Conservation (phyloP, 2,113 vertebrate species). For the Capra hircus region DNA sequence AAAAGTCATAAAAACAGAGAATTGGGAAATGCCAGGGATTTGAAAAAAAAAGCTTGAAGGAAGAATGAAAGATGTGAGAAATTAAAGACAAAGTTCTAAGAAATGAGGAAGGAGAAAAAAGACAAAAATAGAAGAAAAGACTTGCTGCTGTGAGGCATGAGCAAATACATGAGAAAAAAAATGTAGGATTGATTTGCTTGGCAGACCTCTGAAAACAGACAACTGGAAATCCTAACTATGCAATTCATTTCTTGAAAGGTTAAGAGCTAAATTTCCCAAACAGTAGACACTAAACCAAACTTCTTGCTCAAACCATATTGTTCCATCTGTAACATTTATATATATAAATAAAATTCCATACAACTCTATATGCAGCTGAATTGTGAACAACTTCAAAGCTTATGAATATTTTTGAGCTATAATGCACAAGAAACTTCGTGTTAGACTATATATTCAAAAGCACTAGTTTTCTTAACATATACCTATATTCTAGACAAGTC, state of each 20-base stretch:
- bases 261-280: not conserved
- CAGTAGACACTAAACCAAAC: not conserved
- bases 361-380: not conserved
- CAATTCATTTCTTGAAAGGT: not conserved
- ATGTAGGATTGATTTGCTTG: not conserved
- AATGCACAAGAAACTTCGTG: not conserved
- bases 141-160: not conserved
- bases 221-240: not conserved
- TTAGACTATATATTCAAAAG: not conserved
- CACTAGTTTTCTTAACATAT: not conserved
- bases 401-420: not conserved
- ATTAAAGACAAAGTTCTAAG: not conserved
- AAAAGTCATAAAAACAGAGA: not conserved
- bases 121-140: not conserved
- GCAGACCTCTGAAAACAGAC: not conserved
- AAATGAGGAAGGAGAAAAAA: not conserved
- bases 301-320: not conserved
- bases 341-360: not conserved
- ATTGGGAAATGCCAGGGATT: not conserved
- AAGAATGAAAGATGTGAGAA: not conserved
- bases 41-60: not conserved
- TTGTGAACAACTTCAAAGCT: not conserved
- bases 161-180: not conserved
- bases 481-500: not conserved
- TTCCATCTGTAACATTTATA: not conserved